Evolutionary conservation across 2,113 vertebrate genomes (phyloP), one percentile per base, ranked within the genome.

Genomic region (Tonatia bakeri): DNA sequence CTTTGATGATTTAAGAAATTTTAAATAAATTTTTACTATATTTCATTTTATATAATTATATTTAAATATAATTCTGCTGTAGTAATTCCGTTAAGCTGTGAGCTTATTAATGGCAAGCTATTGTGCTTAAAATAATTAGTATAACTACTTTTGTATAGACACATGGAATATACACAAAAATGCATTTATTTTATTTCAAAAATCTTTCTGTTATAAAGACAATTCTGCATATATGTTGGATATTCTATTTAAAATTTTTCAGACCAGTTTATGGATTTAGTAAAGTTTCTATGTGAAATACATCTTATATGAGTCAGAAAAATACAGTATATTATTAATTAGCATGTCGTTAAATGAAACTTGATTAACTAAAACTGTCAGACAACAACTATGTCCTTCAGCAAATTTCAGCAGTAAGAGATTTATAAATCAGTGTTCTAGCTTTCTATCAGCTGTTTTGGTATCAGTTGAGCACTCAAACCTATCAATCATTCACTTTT

Each of bases 281-380:
- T 43, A 69, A 88, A 86, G 17, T 36, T 93, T 47, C 16, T 75
- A 50, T 70, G 5, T 92, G 31, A 95, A 89, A 90, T 80, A 87
- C 31, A 83, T 73, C 92, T 96, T 72, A 87, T 56, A 5, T 69
- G 43, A 87, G 10, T 52, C 61, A 91, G 36, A 31, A 94, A 94
- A 85, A 73, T 52, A 83, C 33, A 54, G 38, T 89, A 91, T 93
- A 94, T 97, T 95, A 98, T 96, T 97, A 97, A 87, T 96, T 97
- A 96, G 87, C 89, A 75, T 95, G 87, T 95, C 89, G 86, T 96
- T 96, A 97, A 97, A 90, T 96, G 67, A 87, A 92, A 97, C 97
- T 94, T 96, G 95, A 98, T 97, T 95, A 97, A 97, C 90, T 97
- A 89, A 98, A 96, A 82, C 90, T 94, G 81, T 94, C 86, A 97